Percentiles rank a stretch among this genome's conserved stretches.
Evolutionary conservation across 2,888 invertebrate species (phyloP).

Genomic region (Microctonus hyperodae): DNA sequence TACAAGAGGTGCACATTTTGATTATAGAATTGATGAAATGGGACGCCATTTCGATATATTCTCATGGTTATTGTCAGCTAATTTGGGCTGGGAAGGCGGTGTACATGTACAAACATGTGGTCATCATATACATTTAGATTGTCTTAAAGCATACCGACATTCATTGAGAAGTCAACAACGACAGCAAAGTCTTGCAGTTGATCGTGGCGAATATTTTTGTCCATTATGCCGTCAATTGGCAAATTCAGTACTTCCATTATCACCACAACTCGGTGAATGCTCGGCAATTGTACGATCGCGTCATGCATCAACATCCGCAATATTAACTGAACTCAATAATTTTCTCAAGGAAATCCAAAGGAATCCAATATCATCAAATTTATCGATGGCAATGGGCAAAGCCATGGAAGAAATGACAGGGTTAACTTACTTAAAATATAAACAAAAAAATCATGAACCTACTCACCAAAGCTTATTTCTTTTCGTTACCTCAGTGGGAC

Average conservation of each 20-base stretch:
- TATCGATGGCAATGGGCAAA: conserved; percentile 88
- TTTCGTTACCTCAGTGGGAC: conserved; percentile 87
- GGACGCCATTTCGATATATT: conserved; percentile 78
- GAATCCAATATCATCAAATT: conserved; percentile 72
- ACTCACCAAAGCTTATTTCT: conserved; percentile 81
- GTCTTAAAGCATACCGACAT: conserved; percentile 88
- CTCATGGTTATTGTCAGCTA: conserved; percentile 81
- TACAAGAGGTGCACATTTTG: conserved; percentile 78
- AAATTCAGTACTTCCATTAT: conserved; percentile 87
- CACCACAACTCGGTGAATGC: conserved; percentile 74
- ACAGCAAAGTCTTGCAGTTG: conserved; percentile 75
- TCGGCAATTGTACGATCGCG: conserved; percentile 71
- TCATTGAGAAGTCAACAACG: conserved; percentile 82
- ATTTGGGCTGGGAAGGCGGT: conserved; percentile 89
- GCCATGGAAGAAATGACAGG: conserved; percentile 95
- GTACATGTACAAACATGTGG: conserved; percentile 96
- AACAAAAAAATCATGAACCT: conserved; percentile 72
- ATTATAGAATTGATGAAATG: conserved; percentile 78
- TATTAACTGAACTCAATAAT: conserved; percentile 65
- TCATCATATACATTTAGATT: conserved; percentile 95
- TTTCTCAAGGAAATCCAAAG: conserved; percentile 74
- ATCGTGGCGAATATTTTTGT: conserved; percentile 90
- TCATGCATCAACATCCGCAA: conserved; percentile 64
- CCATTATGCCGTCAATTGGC: conserved; percentile 93
- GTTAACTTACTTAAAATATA: conserved; percentile 82